Evolutionary conservation across 2,888 invertebrate genomes (phyloP), one percentile per base, ranked within the genome.

Genomic region (Oegoconia quadripuncta): DNA sequence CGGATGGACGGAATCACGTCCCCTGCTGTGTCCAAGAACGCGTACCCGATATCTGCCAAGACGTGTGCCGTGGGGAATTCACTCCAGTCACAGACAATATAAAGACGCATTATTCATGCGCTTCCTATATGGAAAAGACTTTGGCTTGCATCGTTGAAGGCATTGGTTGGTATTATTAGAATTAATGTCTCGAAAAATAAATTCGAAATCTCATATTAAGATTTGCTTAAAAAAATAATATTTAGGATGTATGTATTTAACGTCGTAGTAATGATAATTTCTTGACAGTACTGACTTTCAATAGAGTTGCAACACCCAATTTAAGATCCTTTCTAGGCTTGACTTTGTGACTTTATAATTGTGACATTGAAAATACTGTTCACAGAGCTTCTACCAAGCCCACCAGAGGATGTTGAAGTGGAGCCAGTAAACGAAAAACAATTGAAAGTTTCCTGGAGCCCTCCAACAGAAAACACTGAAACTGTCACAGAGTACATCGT

Each of bases 11-110:
- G 12, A 95, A 96, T 78, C 95, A 95, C 79, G 92, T 94, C 17
- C 95, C 95, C 0, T 95, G 95, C 72, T 95, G 95, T 68, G 91
- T 93, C 14, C 91, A 92, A 50, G 94, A 95, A 66, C 89, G 91
- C 39, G 93, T 95, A 13, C 95, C 95, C 0, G 94, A 95, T 69
- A 91, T 95, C 52, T 95, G 95, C 65, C 95, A 94, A 63, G 95
- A 95, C 51, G 94, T 95, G 48, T 95, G 95, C 64, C 88, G 94
- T 1, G 95, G 95, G 16, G 94, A 95, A 69, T 95, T 95, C 74
- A 94, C 94, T 0, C 91, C 94, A 1, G 95, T 95, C 44, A 94
- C 94, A 0, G 94, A 95, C 66, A 93, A 93, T 59, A 92, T 95
- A 42, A 93, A 93, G 72, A 94, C 95, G 0, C 94, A 95, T 59